Evolutionary conservation across 2,113 vertebrate species (phyloP), one percentile per base, ranked within the genome.

Genomic region (Ophthalmolycus amberensis): DNA sequence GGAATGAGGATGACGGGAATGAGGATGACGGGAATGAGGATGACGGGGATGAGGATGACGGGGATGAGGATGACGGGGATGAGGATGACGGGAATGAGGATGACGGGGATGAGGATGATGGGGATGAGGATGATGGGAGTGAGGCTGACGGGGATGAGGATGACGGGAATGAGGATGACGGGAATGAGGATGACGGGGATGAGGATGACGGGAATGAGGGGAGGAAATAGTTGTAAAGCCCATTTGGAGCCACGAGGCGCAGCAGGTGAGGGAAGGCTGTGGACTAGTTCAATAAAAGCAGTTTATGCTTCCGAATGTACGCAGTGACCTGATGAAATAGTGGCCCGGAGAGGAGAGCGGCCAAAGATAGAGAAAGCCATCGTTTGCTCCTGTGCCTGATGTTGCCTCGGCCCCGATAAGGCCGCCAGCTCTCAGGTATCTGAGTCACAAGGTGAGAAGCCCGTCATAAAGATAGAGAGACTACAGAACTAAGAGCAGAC

Each of bases 291-390:
- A 76, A 72, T 75, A 46, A 67, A 87, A 66, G 75, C 75, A 64
- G 79, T 88, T 84, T 84, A 42, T 80, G 71, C 82, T 69, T 46
- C 65, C 8, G 2, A 77, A 44, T 69, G 79, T 75, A 81, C 83
- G 80, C 58, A 4, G 40, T 65, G 66, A 75, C 85, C 85, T 70
- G 85, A 86, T 76, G 84, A 50, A 84, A 77, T 9, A 29, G 71
- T 10, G 67, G 71, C 62, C 71, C 20, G 71, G 70, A 74, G 82
- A 75, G 69, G 32, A 67, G 65, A 59, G 67, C 27, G 72, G 69
- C 58, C 60, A 22, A n/a, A 82, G 85, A 88, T 84, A 82, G 84
- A 84, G 64, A 78, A 82, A 78, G 77, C 71, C 79, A 80, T 77
- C 54, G 52, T 71, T 87, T 77, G 78, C 59, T 58, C 56, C 79